Conservation (phyloP, 2,113 vertebrate genomes). For the Nesoenas mayeri region DNA sequence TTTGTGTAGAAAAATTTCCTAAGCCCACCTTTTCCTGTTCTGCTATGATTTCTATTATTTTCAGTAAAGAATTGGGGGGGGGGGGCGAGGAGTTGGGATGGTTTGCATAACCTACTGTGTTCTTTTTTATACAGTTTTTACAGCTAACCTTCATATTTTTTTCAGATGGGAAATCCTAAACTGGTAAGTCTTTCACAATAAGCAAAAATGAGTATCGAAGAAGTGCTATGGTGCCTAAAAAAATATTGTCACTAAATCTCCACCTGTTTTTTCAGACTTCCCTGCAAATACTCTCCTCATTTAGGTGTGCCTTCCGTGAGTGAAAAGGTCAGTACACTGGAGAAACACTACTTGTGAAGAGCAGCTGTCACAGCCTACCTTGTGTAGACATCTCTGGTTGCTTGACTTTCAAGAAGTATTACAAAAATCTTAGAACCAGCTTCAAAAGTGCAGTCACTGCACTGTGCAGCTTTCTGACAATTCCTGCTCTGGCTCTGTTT, state of each 20-base stretch:
- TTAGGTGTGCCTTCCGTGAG: not conserved
- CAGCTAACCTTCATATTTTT: not conserved
- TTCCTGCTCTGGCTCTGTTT: conserved; percentile 10
- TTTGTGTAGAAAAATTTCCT: not conserved
- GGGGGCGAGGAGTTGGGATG: not conserved
- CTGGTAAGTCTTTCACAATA: not conserved
- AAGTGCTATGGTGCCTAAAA: not conserved
- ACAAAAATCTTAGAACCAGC: conserved; percentile 6
- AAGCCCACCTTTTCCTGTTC: not conserved
- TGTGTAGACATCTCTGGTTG: not conserved
- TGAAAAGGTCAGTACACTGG: not conserved
- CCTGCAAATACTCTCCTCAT: not conserved
- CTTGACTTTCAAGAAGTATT: not conserved
- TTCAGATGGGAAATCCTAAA: not conserved
- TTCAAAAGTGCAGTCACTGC: not conserved
- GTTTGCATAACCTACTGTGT: not conserved
- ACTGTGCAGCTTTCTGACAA: not conserved
- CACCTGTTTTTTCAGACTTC: not conserved
- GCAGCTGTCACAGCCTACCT: not conserved
- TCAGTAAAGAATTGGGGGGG: not conserved
- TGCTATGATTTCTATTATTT: not conserved
- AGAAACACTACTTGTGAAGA: not conserved
- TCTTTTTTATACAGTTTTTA: not conserved
- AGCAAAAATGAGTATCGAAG: not conserved
- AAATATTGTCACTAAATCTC: not conserved